Evolutionary conservation across 2,113 vertebrate genomes (phyloP).

Genomic region (Baryphthengus martii): DNA sequence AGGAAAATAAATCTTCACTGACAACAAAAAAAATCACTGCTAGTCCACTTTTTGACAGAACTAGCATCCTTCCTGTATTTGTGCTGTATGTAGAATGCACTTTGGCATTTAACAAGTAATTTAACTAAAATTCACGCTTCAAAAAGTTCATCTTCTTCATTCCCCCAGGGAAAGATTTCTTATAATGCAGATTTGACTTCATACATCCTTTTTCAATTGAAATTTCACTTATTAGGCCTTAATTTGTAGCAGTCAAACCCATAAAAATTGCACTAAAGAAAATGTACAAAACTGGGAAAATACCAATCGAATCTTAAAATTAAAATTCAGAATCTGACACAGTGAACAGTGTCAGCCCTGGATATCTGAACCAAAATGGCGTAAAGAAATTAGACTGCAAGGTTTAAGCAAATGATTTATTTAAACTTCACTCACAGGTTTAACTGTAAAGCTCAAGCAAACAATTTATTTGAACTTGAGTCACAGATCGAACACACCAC

Average conservation of each 20-base stretch:
- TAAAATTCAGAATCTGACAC: neutral
- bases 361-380: neutral
- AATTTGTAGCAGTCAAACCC: neutral
- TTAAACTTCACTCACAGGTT: no score
- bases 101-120: neutral
- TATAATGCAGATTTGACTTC: neutral
- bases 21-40: neutral
- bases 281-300: neutral
- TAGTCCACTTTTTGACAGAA: neutral
- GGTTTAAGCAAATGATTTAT: no score
- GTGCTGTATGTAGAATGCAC: neutral
- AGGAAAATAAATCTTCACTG: neutral
- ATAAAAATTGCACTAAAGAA: neutral
- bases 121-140: neutral
- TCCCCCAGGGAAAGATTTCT: neutral
- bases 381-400: no score
- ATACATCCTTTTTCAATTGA: neutral
- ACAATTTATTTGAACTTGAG: no score
- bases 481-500: no score
- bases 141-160: neutral
- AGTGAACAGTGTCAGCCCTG: neutral
- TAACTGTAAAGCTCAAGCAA: no score
- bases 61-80: neutral
- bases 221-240: neutral
- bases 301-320: neutral